Evolutionary conservation across 2,797 vertebrate species (phyloP).

Genomic region (Fundulus diaphanus): DNA sequence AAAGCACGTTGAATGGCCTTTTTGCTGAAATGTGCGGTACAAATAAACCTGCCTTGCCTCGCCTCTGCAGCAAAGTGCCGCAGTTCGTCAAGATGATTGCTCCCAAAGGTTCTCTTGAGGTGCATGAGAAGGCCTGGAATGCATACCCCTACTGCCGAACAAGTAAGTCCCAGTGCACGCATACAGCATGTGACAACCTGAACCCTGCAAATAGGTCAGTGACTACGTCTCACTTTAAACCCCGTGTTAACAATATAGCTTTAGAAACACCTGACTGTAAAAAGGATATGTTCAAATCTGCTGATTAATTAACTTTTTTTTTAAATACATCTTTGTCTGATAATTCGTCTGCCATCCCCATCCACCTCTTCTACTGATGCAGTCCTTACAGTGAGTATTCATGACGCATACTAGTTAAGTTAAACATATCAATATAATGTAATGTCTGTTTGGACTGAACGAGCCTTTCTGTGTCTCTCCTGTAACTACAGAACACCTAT

Average conservation of each 20-base stretch:
- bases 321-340: constrained; percentile 15
- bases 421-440: neutral
- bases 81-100: constrained; percentile 85
- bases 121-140: constrained; percentile 98
- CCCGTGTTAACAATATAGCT: neutral
- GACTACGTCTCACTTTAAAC: neutral
- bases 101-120: constrained; percentile 88
- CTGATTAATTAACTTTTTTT: neutral
- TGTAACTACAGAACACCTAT: constrained; percentile 86
- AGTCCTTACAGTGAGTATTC: constrained; percentile 75
- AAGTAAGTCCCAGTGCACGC: constrained; percentile 77
- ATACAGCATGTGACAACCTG: neutral
- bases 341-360: neutral
- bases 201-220: neutral
- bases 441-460: neutral
- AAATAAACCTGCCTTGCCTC: constrained; percentile 8
- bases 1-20: no score
- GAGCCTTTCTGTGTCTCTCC: constrained; percentile 3
- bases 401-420: neutral
- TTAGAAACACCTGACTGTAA: neutral
- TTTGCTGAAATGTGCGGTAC: no score
- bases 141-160: constrained; percentile 97
- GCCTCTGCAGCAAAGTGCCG: constrained; percentile 90
- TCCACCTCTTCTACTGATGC: constrained; percentile 8
- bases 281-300: neutral